These are phyloP conservation scores for Eupithecia inturbata DNA, from an alignment of 2,888 invertebrate species.

Conservation along the genomic window DNA sequence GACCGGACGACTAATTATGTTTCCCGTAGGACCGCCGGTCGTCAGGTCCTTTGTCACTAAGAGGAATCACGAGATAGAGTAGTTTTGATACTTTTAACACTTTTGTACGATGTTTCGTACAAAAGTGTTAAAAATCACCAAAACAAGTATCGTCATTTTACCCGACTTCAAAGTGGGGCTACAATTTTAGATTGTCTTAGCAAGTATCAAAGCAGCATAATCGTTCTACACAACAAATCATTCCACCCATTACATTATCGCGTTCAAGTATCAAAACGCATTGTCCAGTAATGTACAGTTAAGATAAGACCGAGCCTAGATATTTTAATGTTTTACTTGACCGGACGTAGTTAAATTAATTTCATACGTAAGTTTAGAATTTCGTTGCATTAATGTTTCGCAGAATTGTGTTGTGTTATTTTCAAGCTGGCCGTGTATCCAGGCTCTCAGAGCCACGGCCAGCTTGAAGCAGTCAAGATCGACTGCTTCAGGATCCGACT, in stretches of 20 bases:
- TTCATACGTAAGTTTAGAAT: background rate
- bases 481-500: too few relatives aligned
- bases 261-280: slow-evolving; percentile 31
- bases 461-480: too few relatives aligned
- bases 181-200: too few relatives aligned
- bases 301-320: slow-evolving; percentile 12
- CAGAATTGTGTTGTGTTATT: background rate
- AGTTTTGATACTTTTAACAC: slow-evolving; percentile 43
- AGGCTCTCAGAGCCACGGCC: too few relatives aligned
- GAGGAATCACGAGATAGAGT: background rate
- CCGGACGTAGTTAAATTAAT: background rate
- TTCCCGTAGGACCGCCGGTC: slow-evolving; percentile 64
- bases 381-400: background rate
- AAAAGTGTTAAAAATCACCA: too few relatives aligned
- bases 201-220: slow-evolving; percentile 41
- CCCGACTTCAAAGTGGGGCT: too few relatives aligned
- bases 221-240: slow-evolving; percentile 26
- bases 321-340: background rate
- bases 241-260: slow-evolving; percentile 29
- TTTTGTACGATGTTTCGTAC: too few relatives aligned
- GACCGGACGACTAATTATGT: slow-evolving; percentile 53
- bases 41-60: slow-evolving; percentile 29
- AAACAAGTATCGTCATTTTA: too few relatives aligned
- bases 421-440: too few relatives aligned
- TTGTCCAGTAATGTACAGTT: slow-evolving; percentile 16